A percentile compares a stretch with the other conserved stretches of the same genome.
Conservation (phyloP, 2,888 invertebrate species). For the Cephus rjabovi region DNA sequence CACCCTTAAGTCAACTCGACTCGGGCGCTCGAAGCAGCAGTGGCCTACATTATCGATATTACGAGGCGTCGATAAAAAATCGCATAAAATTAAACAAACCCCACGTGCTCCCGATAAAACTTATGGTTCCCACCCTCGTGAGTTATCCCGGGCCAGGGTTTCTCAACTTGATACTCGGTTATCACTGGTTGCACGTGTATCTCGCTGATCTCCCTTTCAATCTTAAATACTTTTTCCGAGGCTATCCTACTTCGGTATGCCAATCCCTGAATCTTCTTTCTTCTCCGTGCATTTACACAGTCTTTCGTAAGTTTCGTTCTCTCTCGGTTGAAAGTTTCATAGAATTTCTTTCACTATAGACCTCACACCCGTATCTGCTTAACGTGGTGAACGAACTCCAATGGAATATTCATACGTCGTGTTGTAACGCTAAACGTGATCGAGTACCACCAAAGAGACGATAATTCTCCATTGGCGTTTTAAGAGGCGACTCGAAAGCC, state of each 20-base stretch:
- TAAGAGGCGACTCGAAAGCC: conserved; percentile 29
- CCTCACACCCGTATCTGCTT: neutral
- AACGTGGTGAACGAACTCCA: neutral
- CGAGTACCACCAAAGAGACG: neutral
- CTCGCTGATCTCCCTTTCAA: neutral
- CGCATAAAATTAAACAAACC: conserved; percentile 65
- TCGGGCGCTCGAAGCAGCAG: conserved; percentile 28
- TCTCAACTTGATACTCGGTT: conserved; percentile 24
- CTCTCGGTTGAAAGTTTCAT: neutral
- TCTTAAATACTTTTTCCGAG: neutral
- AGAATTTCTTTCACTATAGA: neutral
- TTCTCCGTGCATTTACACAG: neutral
- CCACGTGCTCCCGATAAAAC: conserved; percentile 57
- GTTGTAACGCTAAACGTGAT: neutral
- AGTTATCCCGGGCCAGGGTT: conserved; percentile 27
- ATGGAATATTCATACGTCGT: neutral
- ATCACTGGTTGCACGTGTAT: neutral
- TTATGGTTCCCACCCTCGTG: conserved; percentile 23
- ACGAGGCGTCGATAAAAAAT: conserved; percentile 66
- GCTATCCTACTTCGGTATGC: neutral
- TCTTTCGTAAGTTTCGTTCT: neutral
- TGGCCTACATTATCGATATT: conserved; percentile 65
- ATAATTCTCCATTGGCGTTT: conserved; percentile 13
- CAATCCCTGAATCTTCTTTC: neutral
- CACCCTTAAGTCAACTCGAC: neutral